phyloP scores from a whole-genome alignment of 2,797 vertebrate species.

The Ambastaia sidthimunki region DNA sequence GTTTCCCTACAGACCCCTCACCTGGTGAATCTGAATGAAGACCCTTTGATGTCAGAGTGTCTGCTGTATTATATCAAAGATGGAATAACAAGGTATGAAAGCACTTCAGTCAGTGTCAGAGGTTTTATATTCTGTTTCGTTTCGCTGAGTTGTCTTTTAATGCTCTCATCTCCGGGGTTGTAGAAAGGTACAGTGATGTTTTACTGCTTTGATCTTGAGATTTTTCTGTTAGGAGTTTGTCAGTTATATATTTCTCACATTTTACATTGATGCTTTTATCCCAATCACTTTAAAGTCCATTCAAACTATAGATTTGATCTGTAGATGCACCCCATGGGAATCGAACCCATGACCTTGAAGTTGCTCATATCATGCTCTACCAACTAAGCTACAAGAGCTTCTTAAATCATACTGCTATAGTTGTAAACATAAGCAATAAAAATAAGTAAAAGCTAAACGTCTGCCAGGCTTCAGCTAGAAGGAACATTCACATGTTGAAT shows the following conservation, averaged over 20 bases:
- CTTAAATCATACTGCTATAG: no score
- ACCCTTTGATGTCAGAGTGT: constrained; percentile 99
- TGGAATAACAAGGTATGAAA: constrained; percentile 91
- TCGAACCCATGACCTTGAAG: no score
- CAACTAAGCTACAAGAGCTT: no score
- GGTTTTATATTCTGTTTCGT: constrained; percentile 12
- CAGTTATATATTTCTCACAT: neutral
- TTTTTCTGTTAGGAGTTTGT: neutral
- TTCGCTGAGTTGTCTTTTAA: constrained; percentile 22
- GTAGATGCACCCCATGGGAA: neutral
- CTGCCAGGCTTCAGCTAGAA: no score
- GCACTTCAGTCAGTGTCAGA: constrained; percentile 14
- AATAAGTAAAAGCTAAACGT: no score
- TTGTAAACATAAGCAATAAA: no score
- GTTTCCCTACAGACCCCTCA: constrained; percentile 88
- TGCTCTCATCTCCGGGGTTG: constrained; percentile 10
- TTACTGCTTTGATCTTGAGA: constrained; percentile 4
- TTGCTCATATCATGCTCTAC: no score
- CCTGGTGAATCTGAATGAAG: constrained; percentile 97
- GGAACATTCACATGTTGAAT: no score
- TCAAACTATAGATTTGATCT: neutral
- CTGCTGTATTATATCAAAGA: constrained; percentile 99
- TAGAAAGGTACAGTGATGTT: neutral
- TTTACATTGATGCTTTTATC: neutral
- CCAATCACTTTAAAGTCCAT: neutral